Evolutionary conservation across 2,113 vertebrate genomes (phyloP).

Genomic region (Hemichromis elongatus): DNA sequence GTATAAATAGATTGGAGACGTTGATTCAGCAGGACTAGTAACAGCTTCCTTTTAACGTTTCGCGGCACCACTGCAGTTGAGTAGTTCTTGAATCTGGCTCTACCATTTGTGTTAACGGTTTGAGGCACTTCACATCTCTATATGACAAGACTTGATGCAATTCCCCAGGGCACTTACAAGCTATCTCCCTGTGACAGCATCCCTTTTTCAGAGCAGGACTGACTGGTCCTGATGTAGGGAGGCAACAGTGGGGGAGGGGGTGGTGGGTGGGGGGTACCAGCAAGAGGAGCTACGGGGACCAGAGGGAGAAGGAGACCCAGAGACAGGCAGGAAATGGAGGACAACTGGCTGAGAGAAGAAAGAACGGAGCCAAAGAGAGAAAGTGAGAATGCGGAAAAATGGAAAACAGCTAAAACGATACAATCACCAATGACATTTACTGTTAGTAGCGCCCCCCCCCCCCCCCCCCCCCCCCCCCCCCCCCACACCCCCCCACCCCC

Average conservation of each 20-base stretch:
- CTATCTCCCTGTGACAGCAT: conserved; percentile 64
- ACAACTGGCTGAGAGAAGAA: conserved; percentile 19
- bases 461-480: no score
- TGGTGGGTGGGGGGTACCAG: not conserved
- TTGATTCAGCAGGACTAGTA: conserved; percentile 29
- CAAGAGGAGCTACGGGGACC: not conserved
- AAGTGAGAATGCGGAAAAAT: not conserved
- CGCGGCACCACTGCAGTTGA: not conserved
- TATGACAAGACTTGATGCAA: conserved; percentile 67
- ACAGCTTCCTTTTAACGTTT: conserved; percentile 45
- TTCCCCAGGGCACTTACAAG: conserved; percentile 58
- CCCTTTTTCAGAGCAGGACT: conserved; percentile 36
- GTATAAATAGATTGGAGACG: conserved; percentile 1
- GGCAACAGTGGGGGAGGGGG: not conserved
- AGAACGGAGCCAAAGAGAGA: not conserved
- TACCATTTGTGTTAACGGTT: conserved; percentile 61
- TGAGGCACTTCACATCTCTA: conserved; percentile 66
- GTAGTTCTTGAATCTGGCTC: conserved; percentile 39
- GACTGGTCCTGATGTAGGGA: conserved; percentile 29
- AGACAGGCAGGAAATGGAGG: conserved; percentile 21
- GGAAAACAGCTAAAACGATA: conserved; percentile 47
- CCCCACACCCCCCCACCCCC: no score
- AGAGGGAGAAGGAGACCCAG: conserved; percentile 3
- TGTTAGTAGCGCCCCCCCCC: not conserved
- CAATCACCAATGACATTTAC: conserved; percentile 69